Base-by-base conservation (phyloP, 1,140 invertebrate species). In the Arctopsyche grandis region DNA sequence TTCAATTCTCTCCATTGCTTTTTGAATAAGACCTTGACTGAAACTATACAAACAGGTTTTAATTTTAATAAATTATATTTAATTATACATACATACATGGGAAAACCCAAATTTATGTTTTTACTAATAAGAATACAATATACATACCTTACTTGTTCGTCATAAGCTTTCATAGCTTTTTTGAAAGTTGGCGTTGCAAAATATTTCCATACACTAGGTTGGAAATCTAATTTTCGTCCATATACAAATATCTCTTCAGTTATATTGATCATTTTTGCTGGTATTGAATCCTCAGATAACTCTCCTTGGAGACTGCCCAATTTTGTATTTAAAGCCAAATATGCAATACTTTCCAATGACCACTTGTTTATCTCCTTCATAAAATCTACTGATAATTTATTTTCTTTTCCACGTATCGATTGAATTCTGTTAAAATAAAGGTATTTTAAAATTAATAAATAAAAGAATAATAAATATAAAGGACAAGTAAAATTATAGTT, bases 291-390 rank as follows among this genome's bases (percentile, higher is more conserved):
- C 46, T 86, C 83, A 0, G 88, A 82, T 1, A 92, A 84, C 56
- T 90, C 87, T 0, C 83, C 78, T 74, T 89, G 82, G 69, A 93
- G 84, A 83, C 92, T 92, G 19, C 91, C 92, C 12, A 95, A 85
- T 12, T 92, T 87, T 14, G 88, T 88, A 46, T 94, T 92, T 46
- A 95, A 85, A 0, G 93, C 93, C 0, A 95, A 89, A 5, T 91
- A 84, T 0, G 88, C 91, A 3, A 94, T 92, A 0, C 92, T 92
- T 84, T 95, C 93, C 16, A 94, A 83, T 0, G 92, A 87, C 91
- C 93, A 92, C 83, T 92, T 90, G 83, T 91, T 91, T 75, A 94
- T 86, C 83, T 93, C 91, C 70, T 90, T 89, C 44, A 90, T 86
- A 82, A 93, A 92, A 78, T 90, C 86, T 0, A 83, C 84, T 0